Percentiles rank a stretch among this genome's conserved stretches.
phyloP scores from a whole-genome alignment of 92 coral and sea anemone species.

The Siderastrea siderea region DNA sequence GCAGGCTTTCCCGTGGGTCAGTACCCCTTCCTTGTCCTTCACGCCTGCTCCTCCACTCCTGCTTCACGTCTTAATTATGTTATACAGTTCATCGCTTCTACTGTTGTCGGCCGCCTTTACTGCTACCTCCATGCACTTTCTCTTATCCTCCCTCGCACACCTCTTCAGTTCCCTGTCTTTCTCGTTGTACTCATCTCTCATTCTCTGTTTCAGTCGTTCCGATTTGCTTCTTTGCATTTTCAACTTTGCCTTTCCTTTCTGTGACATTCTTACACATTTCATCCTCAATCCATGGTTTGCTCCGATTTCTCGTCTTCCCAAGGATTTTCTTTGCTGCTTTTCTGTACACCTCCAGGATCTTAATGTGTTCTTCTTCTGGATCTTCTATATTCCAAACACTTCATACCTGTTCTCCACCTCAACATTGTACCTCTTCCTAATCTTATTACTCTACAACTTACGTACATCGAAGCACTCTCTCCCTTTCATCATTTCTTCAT shows the following conservation, averaged over 20 bases:
- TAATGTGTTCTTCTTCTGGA: slow-evolving; percentile 13
- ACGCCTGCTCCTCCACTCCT: no score
- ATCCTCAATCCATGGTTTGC: slow-evolving; percentile 25
- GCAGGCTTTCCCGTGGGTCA: no score
- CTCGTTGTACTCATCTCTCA: neutral
- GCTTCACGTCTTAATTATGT: neutral
- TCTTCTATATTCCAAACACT: slow-evolving; percentile 27
- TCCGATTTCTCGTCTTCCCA: slow-evolving; percentile 13
- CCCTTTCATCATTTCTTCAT: neutral
- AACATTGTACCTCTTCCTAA: slow-evolving; percentile 1
- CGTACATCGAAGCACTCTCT: slow-evolving; percentile 21
- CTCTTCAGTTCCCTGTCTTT: neutral
- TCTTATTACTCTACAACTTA: slow-evolving; percentile 31
- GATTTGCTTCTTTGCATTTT: neutral
- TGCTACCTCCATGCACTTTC: neutral
- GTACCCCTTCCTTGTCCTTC: no score
- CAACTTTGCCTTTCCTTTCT: neutral
- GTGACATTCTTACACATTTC: neutral
- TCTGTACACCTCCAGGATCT: slow-evolving; percentile 3
- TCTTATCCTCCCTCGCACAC: neutral
- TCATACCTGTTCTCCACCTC: slow-evolving; percentile 29
- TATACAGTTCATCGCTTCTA: neutral
- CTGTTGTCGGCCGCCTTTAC: neutral
- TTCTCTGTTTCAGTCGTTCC: slow-evolving; percentile 1
- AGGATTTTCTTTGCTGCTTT: slow-evolving; percentile 7